Base-by-base conservation (phyloP, 2,888 invertebrate species). In the Scotopteryx bipunctaria region DNA sequence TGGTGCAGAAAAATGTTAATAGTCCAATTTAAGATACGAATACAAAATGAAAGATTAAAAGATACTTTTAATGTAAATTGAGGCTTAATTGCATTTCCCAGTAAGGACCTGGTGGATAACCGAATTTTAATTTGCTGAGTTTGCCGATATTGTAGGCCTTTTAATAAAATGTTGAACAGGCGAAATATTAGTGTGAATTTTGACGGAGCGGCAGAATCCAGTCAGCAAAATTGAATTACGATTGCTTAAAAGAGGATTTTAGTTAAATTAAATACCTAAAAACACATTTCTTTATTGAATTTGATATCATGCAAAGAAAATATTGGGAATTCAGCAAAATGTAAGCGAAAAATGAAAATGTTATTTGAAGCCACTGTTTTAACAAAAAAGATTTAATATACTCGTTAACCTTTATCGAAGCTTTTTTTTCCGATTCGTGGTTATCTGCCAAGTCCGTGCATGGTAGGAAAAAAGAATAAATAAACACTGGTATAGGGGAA, bases 401-500 rank as follows among this genome's bases (percentile, higher is more conserved):
- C n/a, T n/a, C n/a, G n/a, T n/a, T n/a, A n/a, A n/a, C n/a, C n/a
- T n/a, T n/a, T n/a, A n/a, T n/a, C n/a, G n/a, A n/a, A n/a, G n/a
- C n/a, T n/a, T n/a, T 14, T 27, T 21, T 21, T n/a, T 15, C 5
- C 4, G 13, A 16, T 13, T 31, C 13, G 17, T 11, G 47, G 54
- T 48, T 48, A 48, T 45, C 40, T 13, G 38, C 8, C 13, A 25
- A 2, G 14, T 21, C 27, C 27, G 66, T 81, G 88, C 86, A 86
- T 84, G 85, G 80, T 86, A 87, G 80, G 82, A 71, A 61, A 70
- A 71, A 70, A 64, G 66, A 61, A 50, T 55, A 66, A 38, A 72
- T 11, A 68, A n/a, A 66, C 71, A 76, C 78, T 77, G 74, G 69
- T 60, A 61, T 83, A 85, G 83, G 86, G 84, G 86, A 86, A 88